phyloP scores from a whole-genome alignment of 2,797 vertebrate species.

The Rhinatrema bivittatum region DNA sequence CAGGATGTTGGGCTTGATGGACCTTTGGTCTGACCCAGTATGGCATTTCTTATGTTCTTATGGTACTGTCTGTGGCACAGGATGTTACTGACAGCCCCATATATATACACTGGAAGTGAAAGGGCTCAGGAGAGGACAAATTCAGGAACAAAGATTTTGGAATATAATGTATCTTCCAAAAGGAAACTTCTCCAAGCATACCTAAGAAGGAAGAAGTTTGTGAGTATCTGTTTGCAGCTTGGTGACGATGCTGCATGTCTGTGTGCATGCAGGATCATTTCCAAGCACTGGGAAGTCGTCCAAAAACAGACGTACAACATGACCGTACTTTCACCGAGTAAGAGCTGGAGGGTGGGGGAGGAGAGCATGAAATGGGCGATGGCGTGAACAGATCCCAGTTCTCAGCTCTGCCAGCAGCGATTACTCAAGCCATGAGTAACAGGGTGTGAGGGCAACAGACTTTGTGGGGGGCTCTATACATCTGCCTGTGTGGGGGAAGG shows the following conservation, averaged over 20 bases:
- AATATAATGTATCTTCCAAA: too few species aligned
- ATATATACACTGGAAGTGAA: too few species aligned
- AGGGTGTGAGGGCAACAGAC: constrained; percentile 8
- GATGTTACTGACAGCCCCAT: too few species aligned
- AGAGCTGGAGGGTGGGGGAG: neutral
- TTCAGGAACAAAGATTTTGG: too few species aligned
- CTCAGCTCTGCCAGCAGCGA: constrained; percentile 12
- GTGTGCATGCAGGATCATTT: constrained; percentile 3
- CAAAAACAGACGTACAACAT: neutral
- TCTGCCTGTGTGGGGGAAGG: constrained; percentile 16
- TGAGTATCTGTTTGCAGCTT: neutral
- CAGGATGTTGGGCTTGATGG: too few species aligned
- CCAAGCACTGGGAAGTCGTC: constrained; percentile 7
- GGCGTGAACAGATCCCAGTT: constrained; percentile 8
- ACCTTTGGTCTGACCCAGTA: too few species aligned
- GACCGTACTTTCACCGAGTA: neutral
- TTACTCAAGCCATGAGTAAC: constrained; percentile 30
- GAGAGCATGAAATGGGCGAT: neutral
- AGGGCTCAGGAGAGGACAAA: too few species aligned
- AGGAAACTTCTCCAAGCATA: too few species aligned
- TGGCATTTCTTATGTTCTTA: too few species aligned
- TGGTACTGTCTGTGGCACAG: too few species aligned
- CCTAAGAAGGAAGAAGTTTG: neutral
- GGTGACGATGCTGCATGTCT: neutral
- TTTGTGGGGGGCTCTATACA: constrained; percentile 19